Base-by-base conservation (phyloP, 2,797 vertebrate genomes). In the Peromyscus nudipes region DNA sequence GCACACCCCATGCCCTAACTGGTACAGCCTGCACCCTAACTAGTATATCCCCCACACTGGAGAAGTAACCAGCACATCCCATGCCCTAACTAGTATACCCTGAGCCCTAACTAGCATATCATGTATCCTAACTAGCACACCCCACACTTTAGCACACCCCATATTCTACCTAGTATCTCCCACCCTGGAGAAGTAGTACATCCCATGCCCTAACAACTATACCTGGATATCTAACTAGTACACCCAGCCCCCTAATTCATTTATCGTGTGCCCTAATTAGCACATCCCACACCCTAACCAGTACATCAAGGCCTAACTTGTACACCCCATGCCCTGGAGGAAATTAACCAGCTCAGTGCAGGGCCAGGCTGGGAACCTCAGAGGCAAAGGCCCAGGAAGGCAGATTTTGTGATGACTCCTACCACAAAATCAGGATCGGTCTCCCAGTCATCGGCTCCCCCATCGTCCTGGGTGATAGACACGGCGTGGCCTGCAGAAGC, bases 341-440 rank as follows among this genome's bases (percentile, higher is more conserved):
- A 86, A 86, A 86, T 86, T 69, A 86, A 69, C 31, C 31, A 17
- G 83, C 64, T 67, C 43, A 25, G 64, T 52, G 64, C 62, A n/a
- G 37, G 10, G 13, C 81, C 64, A 69, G 83, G 43, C 64, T 69
- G 64, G 64, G 31, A 86, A 69, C 64, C 83, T 69, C 31, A 46
- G 14, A 27, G 14, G 46, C 73, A 65, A 55, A 27, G 29, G 2
- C 55, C 55, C 4, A 29, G 57, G 67, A 23, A 40, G 40, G 14
- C 2, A n/a, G 37, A 13, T 0, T n/a, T 3, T 69, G 6, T 6
- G 73, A 4, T 6, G 85, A 91, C 73, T 79, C 97, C 1, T 98
- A 99, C 99, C 99, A 99, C 99, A 94, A 99, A 99, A 98, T 99
- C 99, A 0, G 99, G 99, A 98, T 99, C 99, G 0, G 99, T 99